Conservation (phyloP, 1,140 invertebrate genomes). For the Halotydeus destructor region DNA sequence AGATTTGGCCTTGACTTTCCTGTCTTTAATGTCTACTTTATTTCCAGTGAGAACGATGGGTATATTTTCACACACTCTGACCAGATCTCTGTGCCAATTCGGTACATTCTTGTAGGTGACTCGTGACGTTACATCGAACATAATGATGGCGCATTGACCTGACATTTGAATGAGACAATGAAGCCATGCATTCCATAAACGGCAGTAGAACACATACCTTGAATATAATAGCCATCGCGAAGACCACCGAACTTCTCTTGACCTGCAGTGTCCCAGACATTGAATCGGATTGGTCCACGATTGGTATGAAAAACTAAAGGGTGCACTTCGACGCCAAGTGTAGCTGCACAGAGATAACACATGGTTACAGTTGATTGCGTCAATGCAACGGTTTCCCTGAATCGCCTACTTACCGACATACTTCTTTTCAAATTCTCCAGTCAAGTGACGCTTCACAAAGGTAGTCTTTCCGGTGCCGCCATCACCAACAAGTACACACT, state of each 20-base stretch:
- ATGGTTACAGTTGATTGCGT: not conserved
- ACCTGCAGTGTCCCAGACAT: slow-evolving; percentile 98
- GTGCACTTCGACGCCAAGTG: slow-evolving; percentile 95
- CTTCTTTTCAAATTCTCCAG: slow-evolving; percentile 99
- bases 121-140: slow-evolving; percentile 98
- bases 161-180: not conserved
- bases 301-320: slow-evolving; percentile 95
- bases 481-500: slow-evolving; percentile 95
- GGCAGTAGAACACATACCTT: slow-evolving; percentile 32
- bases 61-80: slow-evolving; percentile 96
- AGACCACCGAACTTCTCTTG: slow-evolving; percentile 99
- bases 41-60: slow-evolving; percentile 95
- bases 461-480: slow-evolving; percentile 99
- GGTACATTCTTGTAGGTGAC: slow-evolving; percentile 99
- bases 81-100: slow-evolving; percentile 97
- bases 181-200: too few species aligned
- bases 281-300: slow-evolving; percentile 87
- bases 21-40: slow-evolving; percentile 96
- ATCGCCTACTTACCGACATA: slow-evolving; percentile 50
- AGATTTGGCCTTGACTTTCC: slow-evolving; percentile 98
- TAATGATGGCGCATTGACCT: slow-evolving; percentile 96
- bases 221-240: slow-evolving; percentile 97
- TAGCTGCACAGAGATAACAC: slow-evolving; percentile 36
- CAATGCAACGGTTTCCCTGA: not conserved
- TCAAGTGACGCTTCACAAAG: slow-evolving; percentile 96